phyloP scores from a whole-genome alignment of 2,797 vertebrate species.

The Ficedula albicollis region DNA sequence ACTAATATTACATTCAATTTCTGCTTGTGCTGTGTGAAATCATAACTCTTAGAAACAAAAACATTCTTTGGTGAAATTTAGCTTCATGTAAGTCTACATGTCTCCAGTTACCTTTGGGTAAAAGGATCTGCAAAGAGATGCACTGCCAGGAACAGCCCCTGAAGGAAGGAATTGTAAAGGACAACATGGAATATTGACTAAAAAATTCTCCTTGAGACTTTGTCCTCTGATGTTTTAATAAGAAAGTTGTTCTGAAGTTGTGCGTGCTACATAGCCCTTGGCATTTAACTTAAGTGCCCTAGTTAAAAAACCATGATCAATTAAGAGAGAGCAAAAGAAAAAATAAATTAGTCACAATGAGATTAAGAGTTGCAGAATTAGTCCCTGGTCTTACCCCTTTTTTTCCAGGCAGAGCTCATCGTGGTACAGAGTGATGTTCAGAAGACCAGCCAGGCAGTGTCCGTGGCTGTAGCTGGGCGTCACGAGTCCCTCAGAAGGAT shows the following conservation, averaged over 20 bases:
- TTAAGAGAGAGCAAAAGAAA: neutral
- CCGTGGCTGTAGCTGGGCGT: neutral
- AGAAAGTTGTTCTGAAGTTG: constrained; percentile 5
- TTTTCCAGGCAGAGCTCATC: neutral
- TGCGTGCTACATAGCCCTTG: neutral
- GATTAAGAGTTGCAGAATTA: neutral
- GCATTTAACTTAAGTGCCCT: neutral
- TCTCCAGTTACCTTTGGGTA: neutral
- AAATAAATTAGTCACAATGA: neutral
- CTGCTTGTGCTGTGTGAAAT: neutral
- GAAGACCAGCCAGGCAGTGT: neutral
- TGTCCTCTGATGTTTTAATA: constrained; percentile 1
- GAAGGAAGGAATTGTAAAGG: neutral
- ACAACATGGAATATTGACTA: neutral
- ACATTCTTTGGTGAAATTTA: neutral
- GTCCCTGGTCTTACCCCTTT: neutral
- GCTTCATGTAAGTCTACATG: neutral
- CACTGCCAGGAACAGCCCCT: neutral
- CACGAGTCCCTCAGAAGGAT: neutral
- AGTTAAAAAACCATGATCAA: constrained; percentile 3
- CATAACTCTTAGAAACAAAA: neutral
- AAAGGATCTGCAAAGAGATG: neutral
- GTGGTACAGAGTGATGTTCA: neutral
- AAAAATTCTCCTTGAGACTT: constrained; percentile 15
- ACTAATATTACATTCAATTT: neutral